Percentiles rank a stretch among this genome's conserved stretches.
Evolutionary conservation across 2,113 vertebrate genomes (phyloP).

Genomic region (Corythornis vintsioides): DNA sequence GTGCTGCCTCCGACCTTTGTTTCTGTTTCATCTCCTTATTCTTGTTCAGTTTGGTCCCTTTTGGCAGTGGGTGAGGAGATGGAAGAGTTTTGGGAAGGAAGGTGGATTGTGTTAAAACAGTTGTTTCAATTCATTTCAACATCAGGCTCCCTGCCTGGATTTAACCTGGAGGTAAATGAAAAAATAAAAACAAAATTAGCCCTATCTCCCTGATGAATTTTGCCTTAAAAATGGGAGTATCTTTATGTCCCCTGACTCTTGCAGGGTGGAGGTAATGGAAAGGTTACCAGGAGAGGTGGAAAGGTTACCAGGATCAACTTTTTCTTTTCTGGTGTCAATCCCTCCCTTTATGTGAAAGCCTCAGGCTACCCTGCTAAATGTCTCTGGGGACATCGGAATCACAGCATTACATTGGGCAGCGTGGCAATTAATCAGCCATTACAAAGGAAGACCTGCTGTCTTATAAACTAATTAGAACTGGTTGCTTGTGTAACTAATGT

Average conservation of each 20-base stretch:
- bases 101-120: slow-evolving; percentile 33
- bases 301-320: neutral
- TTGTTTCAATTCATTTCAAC: slow-evolving; percentile 56
- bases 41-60: slow-evolving; percentile 1
- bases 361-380: neutral
- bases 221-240: neutral
- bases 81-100: slow-evolving; percentile 8
- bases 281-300: neutral
- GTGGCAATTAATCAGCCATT: slow-evolving; percentile 55
- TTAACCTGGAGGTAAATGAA: slow-evolving; percentile 55
- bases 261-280: neutral
- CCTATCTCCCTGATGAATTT: slow-evolving; percentile 11
- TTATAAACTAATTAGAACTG: slow-evolving; percentile 62
- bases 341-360: neutral
- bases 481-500: slow-evolving; percentile 54
- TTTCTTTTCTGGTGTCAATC: neutral
- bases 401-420: slow-evolving; percentile 9
- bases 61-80: neutral
- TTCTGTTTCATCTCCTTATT: slow-evolving; percentile 38
- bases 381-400: slow-evolving; percentile 3
- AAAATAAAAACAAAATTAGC: slow-evolving; percentile 41
- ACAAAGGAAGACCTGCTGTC: slow-evolving; percentile 49
- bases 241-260: neutral
- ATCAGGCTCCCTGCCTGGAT: slow-evolving; percentile 31
- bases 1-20: slow-evolving; percentile 7